Percentiles rank a stretch among this genome's conserved stretches.
These are phyloP conservation scores for Symphodus melops DNA, from an alignment of 2,113 vertebrate species.

Conservation along the genomic window DNA sequence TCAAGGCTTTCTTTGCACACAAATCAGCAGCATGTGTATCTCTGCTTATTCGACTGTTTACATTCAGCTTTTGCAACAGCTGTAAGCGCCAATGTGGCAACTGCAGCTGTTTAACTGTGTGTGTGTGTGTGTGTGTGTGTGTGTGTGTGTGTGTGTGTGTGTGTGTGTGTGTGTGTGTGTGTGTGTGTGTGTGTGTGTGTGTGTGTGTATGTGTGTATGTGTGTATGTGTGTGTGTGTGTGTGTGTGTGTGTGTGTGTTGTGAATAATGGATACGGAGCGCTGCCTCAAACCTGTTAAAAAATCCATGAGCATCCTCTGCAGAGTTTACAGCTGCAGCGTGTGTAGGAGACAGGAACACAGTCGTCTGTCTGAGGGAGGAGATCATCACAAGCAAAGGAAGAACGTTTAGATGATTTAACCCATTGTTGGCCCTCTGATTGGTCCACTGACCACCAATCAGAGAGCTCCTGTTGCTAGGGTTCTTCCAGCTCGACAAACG, in stretches of 20 bases:
- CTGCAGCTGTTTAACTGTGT: constrained; percentile 10
- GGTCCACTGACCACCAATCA: too few species aligned
- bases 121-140: background rate
- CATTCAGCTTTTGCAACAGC: constrained; percentile 37
- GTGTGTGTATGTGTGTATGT: constrained; percentile 1
- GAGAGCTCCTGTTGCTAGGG: too few species aligned
- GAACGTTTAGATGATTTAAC: too few species aligned
- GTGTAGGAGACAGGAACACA: background rate
- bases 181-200: background rate
- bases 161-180: constrained; percentile 4
- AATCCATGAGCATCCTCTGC: constrained; percentile 61
- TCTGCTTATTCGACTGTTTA: constrained; percentile 33
- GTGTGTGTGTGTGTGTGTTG: background rate
- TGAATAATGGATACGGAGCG: constrained; percentile 58
- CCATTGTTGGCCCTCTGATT: too few species aligned
- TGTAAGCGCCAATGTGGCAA: constrained; percentile 29
- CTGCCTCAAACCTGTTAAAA: constrained; percentile 45
- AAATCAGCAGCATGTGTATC: background rate
- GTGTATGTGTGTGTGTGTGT: constrained; percentile 4
- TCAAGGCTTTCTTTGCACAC: background rate
- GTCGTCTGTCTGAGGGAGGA: background rate
- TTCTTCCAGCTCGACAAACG: too few species aligned
- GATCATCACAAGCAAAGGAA: too few species aligned
- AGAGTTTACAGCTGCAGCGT: constrained; percentile 28
- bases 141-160: background rate